A percentile compares a stretch with the other conserved stretches of the same genome.
Conservation (phyloP, 2,797 vertebrate genomes). For the Todus mexicanus region DNA sequence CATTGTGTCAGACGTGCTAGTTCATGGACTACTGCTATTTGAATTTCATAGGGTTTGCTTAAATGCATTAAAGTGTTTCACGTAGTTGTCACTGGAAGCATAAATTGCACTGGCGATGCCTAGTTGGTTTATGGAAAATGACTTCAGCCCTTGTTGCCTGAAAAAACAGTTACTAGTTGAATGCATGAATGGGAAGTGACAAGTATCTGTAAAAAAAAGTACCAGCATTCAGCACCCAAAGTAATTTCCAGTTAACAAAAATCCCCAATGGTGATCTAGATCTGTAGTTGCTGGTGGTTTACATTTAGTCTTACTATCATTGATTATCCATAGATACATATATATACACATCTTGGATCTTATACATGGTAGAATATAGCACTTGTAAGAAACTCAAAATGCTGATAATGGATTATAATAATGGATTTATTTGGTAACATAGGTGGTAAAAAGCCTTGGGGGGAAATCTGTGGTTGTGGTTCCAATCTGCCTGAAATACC, state of each 20-base stretch:
- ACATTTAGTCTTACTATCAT: background rate
- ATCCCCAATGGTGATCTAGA: background rate
- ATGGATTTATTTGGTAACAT: background rate
- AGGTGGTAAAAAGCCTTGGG: background rate
- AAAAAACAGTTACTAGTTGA: background rate
- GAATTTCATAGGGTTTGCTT: background rate
- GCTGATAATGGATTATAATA: background rate
- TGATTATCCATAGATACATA: background rate
- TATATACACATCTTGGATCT: background rate
- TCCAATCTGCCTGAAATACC: background rate
- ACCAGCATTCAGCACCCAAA: background rate
- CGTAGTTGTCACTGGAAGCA: background rate
- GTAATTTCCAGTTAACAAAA: background rate
- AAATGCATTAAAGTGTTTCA: background rate
- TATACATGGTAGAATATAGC: accelerated
- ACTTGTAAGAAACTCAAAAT: background rate
- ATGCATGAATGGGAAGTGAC: background rate
- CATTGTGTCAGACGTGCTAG: background rate
- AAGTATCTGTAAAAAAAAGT: background rate
- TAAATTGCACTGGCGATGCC: background rate
- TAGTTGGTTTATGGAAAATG: background rate
- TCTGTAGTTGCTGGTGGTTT: background rate
- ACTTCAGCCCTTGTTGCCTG: background rate
- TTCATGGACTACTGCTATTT: background rate
- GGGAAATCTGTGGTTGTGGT: background rate